Conservation (phyloP, 2,113 vertebrate genomes). For the Spheniscus mendiculus region DNA sequence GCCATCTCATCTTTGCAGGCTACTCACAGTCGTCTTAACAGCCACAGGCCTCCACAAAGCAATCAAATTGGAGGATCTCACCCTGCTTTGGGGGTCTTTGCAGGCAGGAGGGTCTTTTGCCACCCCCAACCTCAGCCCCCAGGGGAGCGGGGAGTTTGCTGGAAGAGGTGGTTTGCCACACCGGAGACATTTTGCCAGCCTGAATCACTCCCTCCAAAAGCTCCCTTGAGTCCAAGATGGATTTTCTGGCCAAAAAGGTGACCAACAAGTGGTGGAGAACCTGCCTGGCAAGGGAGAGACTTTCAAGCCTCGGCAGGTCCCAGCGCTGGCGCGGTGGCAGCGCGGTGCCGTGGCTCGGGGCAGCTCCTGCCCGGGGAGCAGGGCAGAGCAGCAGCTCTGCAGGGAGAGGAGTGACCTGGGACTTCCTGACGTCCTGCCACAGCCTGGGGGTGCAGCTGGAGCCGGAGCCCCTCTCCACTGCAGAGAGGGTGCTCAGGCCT, state of each 20-base stretch:
- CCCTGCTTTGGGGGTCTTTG: not conserved
- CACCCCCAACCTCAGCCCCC: not conserved
- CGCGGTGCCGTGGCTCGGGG: fast-evolving
- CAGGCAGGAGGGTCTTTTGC: not conserved
- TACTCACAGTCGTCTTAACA: not conserved
- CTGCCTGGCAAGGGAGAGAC: not conserved
- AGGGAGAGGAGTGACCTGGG: not conserved
- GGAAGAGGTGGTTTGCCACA: not conserved
- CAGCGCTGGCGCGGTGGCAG: not conserved
- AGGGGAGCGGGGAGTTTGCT: not conserved
- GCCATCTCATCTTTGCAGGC: not conserved
- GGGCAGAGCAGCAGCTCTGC: not conserved
- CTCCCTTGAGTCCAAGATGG: not conserved
- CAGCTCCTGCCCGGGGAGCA: not conserved
- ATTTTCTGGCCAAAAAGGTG: not conserved
- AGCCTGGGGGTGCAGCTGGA: not conserved
- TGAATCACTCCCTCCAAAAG: not conserved
- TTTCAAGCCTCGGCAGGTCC: not conserved
- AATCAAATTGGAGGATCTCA: not conserved
- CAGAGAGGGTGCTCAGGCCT: not conserved
- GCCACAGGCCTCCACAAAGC: not conserved
- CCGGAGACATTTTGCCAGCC: not conserved
- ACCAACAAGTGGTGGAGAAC: not conserved
- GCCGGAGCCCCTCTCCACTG: not conserved
- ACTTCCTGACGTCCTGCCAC: not conserved